phyloP scores from a whole-genome alignment of 2,888 invertebrate genomes.

The Uropetala carovei region DNA sequence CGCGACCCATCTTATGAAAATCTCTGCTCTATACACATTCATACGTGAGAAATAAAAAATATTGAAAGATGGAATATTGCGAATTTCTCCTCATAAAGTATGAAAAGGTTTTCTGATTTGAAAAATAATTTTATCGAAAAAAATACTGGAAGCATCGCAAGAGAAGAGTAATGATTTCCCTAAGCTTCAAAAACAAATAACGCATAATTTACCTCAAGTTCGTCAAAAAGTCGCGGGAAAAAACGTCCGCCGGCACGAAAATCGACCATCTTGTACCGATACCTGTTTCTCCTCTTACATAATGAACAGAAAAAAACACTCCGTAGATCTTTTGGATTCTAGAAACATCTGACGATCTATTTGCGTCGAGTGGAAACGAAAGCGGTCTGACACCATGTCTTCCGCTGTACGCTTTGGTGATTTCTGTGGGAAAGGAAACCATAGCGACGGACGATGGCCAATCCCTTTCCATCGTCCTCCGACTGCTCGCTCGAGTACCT shows the following conservation, averaged over 20 bases:
- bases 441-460: background rate
- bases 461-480: background rate
- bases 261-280: background rate
- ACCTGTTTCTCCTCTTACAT: background rate
- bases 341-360: constrained; percentile 17
- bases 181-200: no score
- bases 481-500: background rate
- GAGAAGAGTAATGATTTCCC: no score
- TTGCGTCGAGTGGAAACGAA: constrained; percentile 5
- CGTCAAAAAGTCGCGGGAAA: background rate
- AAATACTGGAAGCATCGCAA: no score
- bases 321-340: background rate
- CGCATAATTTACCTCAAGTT: background rate
- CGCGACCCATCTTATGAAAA: no score
- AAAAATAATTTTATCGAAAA: no score
- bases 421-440: constrained; percentile 52
- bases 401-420: constrained; percentile 50
- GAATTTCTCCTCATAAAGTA: no score
- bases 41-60: no score
- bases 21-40: no score
- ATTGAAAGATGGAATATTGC: no score
- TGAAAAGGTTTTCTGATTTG: no score
- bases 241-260: background rate
- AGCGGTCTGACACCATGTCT: constrained; percentile 49
- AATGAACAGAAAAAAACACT: background rate